phyloP scores from a whole-genome alignment of 2,113 vertebrate species.

The Mustelus asterias region DNA sequence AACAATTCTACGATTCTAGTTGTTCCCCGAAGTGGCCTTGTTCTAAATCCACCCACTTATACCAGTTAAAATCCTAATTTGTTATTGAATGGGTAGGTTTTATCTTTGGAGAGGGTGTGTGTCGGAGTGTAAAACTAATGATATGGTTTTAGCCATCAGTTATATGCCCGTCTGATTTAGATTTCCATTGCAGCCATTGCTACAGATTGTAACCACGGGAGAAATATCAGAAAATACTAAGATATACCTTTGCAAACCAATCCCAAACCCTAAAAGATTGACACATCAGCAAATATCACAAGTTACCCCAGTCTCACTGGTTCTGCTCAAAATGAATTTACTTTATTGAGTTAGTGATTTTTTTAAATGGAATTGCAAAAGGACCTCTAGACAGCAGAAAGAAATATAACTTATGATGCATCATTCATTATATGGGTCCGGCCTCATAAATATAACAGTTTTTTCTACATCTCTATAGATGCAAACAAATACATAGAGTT shows the following conservation, averaged over 20 bases:
- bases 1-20: not conserved
- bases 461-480: no score
- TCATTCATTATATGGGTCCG: not conserved
- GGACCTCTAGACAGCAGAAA: no score
- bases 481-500: no score
- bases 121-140: not conserved
- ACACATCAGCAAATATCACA: no score
- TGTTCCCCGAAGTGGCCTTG: not conserved
- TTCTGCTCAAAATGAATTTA: no score
- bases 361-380: no score
- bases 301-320: no score
- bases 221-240: not conserved
- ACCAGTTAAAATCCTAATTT: not conserved
- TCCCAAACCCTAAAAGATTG: no score
- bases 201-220: not conserved
- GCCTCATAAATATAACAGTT: not conserved
- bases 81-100: not conserved
- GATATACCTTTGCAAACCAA: no score
- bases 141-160: not conserved
- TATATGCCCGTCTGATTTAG: not conserved
- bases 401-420: not conserved
- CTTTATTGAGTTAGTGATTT: no score
- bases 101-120: not conserved
- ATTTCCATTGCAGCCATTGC: not conserved
- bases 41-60: no score